Base-by-base conservation (phyloP, 2,113 vertebrate species). In the Anseranas semipalmata region DNA sequence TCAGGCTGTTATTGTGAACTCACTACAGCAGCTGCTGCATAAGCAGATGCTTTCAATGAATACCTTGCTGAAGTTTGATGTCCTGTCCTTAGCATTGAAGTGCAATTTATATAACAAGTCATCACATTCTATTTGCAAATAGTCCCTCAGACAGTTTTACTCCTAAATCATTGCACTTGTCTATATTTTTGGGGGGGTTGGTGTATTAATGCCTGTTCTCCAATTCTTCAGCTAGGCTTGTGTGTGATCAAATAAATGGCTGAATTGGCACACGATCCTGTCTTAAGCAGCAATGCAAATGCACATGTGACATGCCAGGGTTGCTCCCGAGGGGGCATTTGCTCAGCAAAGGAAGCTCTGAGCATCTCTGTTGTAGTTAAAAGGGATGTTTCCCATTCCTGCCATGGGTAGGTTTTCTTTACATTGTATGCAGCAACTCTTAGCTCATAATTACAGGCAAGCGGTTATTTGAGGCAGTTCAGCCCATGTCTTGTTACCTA, bases 391-490 rank as follows among this genome's bases (percentile, higher is more conserved):
- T 84, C 66, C 91, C 87, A 68, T 65, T 87, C 81, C 81, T 89
- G 74, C 20, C 93, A 32, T 21, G 46, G 33, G 12, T 62, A 89
- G 70, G 37, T 68, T 95, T 83, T 41, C 89, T 90, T 83, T 89
- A 90, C 87, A 66, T 83, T 59, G 60, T 24, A 13, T 33, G 78
- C 56, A 62, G 90, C 87, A 89, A 58, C 60, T 76, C 67, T 33
- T 24, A 80, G 77, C 85, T 94, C 37, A 3, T 92, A 95, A 96
- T 95, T 93, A 90, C 77, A 95, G 74, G 46, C 46, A 41, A 78
- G 70, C 28, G 80, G 78, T 32, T 92, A 91, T 96, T 87, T 96
- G 60, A 75, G 84, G 85, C 88, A 77, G 53, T 7, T 46, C 37
- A 74, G 88, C 33, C 48, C 56, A 43, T 63, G 95, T 89, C 70